phyloP scores from a whole-genome alignment of 2,113 vertebrate species.

The Harpagus bidentatus region DNA sequence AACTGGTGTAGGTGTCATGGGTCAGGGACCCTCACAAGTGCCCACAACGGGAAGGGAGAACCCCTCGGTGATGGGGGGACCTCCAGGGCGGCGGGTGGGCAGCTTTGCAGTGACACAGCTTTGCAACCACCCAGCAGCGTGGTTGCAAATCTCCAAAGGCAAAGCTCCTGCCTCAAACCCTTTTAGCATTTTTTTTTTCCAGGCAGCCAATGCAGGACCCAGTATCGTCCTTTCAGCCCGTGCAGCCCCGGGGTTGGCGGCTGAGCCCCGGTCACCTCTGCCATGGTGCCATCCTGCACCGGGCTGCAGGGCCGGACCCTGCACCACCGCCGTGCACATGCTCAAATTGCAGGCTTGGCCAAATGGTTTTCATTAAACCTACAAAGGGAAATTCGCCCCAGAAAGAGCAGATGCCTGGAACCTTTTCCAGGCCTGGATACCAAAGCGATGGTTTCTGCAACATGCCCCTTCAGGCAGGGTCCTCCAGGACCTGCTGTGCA shows the following conservation, averaged over 20 bases:
- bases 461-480: not conserved
- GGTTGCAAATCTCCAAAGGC: not conserved
- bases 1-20: not conserved
- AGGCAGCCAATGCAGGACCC: rapidly evolving
- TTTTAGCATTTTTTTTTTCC: not conserved
- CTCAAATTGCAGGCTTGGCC: not conserved
- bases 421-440: not conserved
- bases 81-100: not conserved
- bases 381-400: not conserved
- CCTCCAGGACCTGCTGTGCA: not conserved
- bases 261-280: not conserved
- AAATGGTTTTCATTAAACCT: not conserved
- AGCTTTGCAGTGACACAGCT: not conserved
- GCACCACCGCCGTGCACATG: rapidly evolving
- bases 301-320: not conserved
- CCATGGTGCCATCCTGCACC: not conserved
- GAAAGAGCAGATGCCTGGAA: not conserved
- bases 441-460: not conserved
- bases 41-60: not conserved
- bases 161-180: not conserved
- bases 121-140: not conserved
- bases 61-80: not conserved
- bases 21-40: not conserved
- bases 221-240: not conserved
- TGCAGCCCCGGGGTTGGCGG: not conserved